Evolutionary conservation across 2,113 vertebrate genomes (phyloP).

Genomic region (Otis tarda): DNA sequence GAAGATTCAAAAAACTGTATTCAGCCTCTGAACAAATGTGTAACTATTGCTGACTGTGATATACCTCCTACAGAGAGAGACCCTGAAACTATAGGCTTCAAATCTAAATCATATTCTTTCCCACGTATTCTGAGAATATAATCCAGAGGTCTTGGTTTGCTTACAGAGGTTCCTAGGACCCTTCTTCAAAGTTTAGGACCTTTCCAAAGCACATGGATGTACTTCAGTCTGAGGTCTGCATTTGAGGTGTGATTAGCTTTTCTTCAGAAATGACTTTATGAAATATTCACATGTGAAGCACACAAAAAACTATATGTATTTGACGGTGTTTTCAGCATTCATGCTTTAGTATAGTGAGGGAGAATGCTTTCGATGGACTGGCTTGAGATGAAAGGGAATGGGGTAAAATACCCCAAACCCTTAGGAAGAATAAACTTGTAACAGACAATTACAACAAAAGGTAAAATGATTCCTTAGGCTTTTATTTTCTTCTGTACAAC

Average conservation of each 20-base stretch:
- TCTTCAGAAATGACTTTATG: neutral
- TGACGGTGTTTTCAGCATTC: neutral
- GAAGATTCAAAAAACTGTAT: neutral
- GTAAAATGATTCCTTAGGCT: neutral
- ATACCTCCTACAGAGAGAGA: neutral
- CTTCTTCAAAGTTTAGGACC: neutral
- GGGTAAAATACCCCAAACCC: neutral
- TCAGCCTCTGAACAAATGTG: neutral
- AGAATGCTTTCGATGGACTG: neutral
- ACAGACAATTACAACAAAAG: neutral
- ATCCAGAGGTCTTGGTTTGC: neutral
- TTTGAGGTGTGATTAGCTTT: neutral
- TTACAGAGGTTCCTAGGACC: neutral
- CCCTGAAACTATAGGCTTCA: neutral
- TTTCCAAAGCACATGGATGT: neutral
- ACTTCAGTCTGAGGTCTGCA: neutral
- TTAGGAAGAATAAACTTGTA: neutral
- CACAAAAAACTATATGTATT: neutral
- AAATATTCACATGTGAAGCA: neutral
- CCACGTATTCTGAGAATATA: neutral
- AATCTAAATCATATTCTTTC: neutral
- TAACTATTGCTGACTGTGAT: neutral
- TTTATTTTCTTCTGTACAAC: neutral
- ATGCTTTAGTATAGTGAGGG: neutral
- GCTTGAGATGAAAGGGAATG: neutral